Percentiles rank a stretch among this genome's conserved stretches.
Evolutionary conservation across 92 coral and sea anemone species (phyloP).

Genomic region (Anthopleura xanthogrammica): DNA sequence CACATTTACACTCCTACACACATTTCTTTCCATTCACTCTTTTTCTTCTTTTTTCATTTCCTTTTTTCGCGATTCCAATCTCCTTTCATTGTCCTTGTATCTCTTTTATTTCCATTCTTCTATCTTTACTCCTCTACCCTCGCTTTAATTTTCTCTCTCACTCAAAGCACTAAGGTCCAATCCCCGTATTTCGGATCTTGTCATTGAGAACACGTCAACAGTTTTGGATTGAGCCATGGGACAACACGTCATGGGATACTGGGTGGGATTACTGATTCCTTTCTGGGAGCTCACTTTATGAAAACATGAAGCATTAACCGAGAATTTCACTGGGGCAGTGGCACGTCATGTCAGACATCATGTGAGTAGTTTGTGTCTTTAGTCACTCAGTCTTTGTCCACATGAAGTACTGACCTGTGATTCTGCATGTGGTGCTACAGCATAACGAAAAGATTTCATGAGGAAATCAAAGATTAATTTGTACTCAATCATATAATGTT

Average conservation of each 20-base stretch:
- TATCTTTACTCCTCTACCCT: background rate
- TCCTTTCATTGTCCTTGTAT: too few species aligned
- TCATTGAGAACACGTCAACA: background rate
- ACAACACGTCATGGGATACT: background rate
- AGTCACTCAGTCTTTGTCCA: background rate
- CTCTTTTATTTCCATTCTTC: background rate
- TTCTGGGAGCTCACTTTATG: background rate
- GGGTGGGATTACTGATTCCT: background rate
- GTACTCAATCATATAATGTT: background rate
- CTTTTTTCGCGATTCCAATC: too few species aligned
- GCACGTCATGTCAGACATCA: constrained; percentile 1
- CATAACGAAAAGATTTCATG: background rate
- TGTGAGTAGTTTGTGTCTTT: background rate
- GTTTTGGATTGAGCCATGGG: background rate
- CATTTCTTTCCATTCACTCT: background rate
- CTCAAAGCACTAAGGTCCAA: background rate
- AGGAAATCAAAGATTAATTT: background rate
- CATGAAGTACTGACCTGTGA: background rate
- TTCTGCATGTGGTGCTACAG: background rate
- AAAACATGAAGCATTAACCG: background rate
- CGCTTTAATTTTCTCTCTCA: background rate
- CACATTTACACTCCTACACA: background rate
- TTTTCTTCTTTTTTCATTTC: background rate
- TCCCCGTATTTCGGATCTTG: background rate
- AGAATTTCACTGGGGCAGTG: background rate